Percentiles rank a stretch among this genome's conserved stretches.
Evolutionary conservation across 2,888 invertebrate species (phyloP).

Genomic region (Adelphocoris suturalis): DNA sequence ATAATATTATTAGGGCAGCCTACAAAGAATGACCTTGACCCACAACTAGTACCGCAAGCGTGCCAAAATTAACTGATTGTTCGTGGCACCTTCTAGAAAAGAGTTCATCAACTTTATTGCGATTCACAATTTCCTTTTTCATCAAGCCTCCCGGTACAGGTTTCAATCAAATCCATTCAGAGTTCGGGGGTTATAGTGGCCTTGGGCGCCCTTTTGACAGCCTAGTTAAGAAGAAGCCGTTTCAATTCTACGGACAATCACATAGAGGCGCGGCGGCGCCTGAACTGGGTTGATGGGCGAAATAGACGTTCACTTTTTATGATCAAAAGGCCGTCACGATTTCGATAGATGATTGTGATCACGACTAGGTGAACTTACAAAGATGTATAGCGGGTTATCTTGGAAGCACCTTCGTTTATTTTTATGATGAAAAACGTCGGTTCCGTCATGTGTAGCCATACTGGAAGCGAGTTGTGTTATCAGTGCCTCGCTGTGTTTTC

Average conservation of each 20-base stretch:
- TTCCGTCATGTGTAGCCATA: no score
- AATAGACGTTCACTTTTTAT: slow-evolving; percentile 24
- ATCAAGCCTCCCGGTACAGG: neutral
- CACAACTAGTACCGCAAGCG: neutral
- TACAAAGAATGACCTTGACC: neutral
- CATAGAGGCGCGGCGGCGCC: neutral
- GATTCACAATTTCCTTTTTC: neutral
- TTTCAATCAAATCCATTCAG: slow-evolving; percentile 26
- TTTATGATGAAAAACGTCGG: neutral
- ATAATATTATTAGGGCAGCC: no score
- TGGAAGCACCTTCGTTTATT: neutral
- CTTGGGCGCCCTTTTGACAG: slow-evolving; percentile 5
- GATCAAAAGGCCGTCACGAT: slow-evolving; percentile 38
- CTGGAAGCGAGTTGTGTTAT: no score
- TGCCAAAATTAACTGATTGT: neutral
- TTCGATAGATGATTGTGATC: slow-evolving; percentile 14
- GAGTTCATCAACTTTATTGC: slow-evolving; percentile 18
- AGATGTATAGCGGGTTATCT: neutral
- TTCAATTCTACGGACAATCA: slow-evolving; percentile 36
- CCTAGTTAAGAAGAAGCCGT: slow-evolving; percentile 35
- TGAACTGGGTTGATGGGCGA: neutral
- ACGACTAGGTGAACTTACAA: slow-evolving; percentile 13
- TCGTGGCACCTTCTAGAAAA: slow-evolving; percentile 14
- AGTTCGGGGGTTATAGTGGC: neutral
- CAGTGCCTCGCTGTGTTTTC: no score